A percentile compares a stretch with the other conserved stretches of the same genome.
These are phyloP conservation scores for Anolis sagrei DNA, from an alignment of 2,113 vertebrate genomes.

Conservation along the genomic window DNA sequence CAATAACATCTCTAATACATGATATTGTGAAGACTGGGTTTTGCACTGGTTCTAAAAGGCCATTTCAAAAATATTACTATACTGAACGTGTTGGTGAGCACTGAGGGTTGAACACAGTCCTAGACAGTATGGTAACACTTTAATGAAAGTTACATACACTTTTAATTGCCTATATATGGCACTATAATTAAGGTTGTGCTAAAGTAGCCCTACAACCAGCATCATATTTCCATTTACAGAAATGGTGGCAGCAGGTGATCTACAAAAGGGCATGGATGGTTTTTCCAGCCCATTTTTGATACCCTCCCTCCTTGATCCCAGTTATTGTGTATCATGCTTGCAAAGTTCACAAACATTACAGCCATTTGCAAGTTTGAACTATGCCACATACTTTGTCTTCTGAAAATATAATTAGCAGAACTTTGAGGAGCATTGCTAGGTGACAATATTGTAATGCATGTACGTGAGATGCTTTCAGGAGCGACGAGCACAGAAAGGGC, in stretches of 20 bases:
- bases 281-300: too few relatives aligned
- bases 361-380: background rate
- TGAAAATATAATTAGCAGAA: background rate
- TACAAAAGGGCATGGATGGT: too few relatives aligned
- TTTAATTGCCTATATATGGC: background rate
- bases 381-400: background rate
- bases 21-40: conserved; percentile 35
- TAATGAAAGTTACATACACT: background rate
- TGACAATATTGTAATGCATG: background rate
- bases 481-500: background rate
- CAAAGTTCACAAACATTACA: background rate
- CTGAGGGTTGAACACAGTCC: conserved; percentile 25
- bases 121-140: conserved; percentile 9
- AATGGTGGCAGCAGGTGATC: too few relatives aligned
- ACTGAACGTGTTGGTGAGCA: conserved; percentile 43
- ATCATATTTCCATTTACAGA: too few relatives aligned
- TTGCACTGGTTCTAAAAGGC: conserved; percentile 46
- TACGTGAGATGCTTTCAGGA: background rate
- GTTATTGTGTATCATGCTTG: background rate
- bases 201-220: background rate
- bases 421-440: background rate
- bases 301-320: too few relatives aligned
- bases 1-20: conserved; percentile 50
- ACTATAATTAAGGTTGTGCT: background rate
- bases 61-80: conserved; percentile 45